Conservation (phyloP, 1,140 invertebrate species). For the Carposina sasakii region DNA sequence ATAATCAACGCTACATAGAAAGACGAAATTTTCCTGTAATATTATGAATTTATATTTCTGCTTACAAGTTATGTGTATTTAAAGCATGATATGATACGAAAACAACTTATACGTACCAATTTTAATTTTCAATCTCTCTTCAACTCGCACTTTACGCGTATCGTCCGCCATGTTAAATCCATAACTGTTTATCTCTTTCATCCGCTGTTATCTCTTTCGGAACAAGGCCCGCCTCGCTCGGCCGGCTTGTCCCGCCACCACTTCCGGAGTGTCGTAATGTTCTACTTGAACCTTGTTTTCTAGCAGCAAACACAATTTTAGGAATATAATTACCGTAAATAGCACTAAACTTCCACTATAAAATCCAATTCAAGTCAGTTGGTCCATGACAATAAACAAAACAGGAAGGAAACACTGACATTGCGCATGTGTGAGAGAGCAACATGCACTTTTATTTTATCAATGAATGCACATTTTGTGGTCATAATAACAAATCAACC, state of each 20-base stretch:
- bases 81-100: constrained; percentile 10
- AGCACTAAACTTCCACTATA: constrained; percentile 28
- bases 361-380: too few species aligned
- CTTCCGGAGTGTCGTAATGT: constrained; percentile 72
- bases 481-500: constrained; percentile 12
- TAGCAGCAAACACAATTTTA: constrained; percentile 35
- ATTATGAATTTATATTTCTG: not conserved
- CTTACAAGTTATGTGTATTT: not conserved
- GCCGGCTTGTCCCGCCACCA: constrained; percentile 69
- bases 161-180: constrained; percentile 90
- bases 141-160: constrained; percentile 87
- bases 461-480: constrained; percentile 59
- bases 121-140: constrained; percentile 90
- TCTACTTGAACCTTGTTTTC: constrained; percentile 62
- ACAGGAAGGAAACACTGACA: too few species aligned
- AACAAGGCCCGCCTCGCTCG: constrained; percentile 62
- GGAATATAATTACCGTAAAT: constrained; percentile 33
- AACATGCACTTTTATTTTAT: constrained; percentile 45
- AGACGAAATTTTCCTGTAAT: constrained; percentile 26
- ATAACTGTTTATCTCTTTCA: constrained; percentile 76
- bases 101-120: constrained; percentile 82
- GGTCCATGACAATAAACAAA: too few species aligned
- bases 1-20: too few species aligned
- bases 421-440: constrained; percentile 64
- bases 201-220: constrained; percentile 71